Base-by-base conservation (phyloP, 2,888 invertebrate species). In the Acanthacorydalis orientalis region DNA sequence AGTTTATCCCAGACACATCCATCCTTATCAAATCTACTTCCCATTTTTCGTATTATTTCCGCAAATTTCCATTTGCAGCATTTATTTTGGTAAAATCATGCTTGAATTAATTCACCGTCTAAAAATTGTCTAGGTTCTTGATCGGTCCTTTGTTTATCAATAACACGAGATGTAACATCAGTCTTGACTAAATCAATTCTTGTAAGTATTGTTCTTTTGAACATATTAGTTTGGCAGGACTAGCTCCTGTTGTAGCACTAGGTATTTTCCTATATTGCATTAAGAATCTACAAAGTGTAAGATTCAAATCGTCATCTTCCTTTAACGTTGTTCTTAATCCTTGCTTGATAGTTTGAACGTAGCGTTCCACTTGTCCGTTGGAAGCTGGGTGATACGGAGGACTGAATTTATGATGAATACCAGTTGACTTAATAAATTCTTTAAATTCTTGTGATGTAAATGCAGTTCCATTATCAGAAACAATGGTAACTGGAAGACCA, bases 341-440 rank as follows among this genome's bases (percentile, higher is more conserved):
- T 14, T 51, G 48, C 44, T 54, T 53, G 16, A 53, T 9, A 1
- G 51, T 52, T 48, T 53, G 50, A 10, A 55, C 49, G 39, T 51
- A 55, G 10, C 54, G 40, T 42, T 56, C 51, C 1, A 51, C 53
- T 47, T 51, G 49, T 11, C 53, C 53, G 47, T 57, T 57, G 15
- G 55, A 53, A 16, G 53, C 51, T 11, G 54, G 53, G 39, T 55
- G 54, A 46, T 54, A 54, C 1, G 54, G 53, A 12, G 54, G 53
- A 16, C 50, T 50, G 7, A 46, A 31, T 45, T 52, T 51, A 47
- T 52, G 52, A 31, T 39, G 39, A 34, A 54, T 53, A 9, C 53
- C 50, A 46, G 53, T 53, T n/a, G 3, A 40, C 32, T 46, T 49
- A 32, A 51, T 39, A 48, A 53, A 55, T 11, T 33, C 12, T 48